Conservation (phyloP, 2,113 vertebrate genomes). For the Triplophysa dalaica region DNA sequence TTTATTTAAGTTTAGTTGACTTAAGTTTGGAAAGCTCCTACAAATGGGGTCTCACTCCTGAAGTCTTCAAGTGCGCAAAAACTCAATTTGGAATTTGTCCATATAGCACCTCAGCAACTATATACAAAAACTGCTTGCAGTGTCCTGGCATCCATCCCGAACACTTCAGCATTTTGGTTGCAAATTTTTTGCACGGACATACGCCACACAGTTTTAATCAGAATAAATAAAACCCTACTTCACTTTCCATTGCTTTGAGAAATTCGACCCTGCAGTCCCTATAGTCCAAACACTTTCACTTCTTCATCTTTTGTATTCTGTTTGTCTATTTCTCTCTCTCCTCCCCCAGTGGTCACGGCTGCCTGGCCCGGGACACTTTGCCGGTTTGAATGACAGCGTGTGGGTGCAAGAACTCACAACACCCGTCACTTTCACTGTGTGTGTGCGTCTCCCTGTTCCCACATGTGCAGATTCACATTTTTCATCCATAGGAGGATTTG, state of each 20-base stretch:
- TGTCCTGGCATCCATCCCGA: no score
- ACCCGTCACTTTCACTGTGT: slow-evolving; percentile 45
- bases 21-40: no score
- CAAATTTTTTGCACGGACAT: no score
- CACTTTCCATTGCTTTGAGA: not conserved
- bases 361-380: slow-evolving; percentile 62
- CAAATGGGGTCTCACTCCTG: no score
- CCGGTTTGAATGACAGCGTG: slow-evolving; percentile 61
- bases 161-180: no score
- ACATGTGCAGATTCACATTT: slow-evolving; percentile 44
- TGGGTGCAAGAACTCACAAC: slow-evolving; percentile 54
- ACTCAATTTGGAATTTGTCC: no score
- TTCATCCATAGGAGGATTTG: slow-evolving; percentile 60
- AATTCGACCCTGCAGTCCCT: not conserved
- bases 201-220: no score
- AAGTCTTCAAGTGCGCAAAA: no score
- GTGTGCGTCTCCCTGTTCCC: slow-evolving; percentile 18
- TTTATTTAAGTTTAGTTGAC: no score
- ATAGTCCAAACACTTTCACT: slow-evolving; percentile 8
- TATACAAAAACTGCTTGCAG: no score
- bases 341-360: slow-evolving; percentile 52
- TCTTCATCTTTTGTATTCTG: slow-evolving; percentile 16
- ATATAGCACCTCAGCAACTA: no score
- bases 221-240: no score
- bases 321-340: slow-evolving; percentile 4